phyloP scores from a whole-genome alignment of 2,113 vertebrate genomes.

The Tichodroma muraria region DNA sequence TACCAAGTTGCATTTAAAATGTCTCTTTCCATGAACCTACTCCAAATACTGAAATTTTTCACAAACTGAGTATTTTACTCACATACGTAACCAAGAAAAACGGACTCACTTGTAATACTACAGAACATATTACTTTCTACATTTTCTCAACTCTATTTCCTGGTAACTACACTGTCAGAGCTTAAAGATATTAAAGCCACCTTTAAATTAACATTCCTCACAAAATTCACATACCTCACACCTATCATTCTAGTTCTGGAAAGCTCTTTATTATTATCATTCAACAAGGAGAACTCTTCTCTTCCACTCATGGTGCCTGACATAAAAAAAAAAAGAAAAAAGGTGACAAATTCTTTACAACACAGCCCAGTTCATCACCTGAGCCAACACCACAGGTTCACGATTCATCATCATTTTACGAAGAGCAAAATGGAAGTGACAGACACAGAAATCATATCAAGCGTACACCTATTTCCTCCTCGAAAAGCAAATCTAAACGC shows the following conservation, averaged over 20 bases:
- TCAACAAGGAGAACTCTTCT: neutral
- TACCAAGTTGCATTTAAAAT: neutral
- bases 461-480: accelerated
- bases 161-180: neutral
- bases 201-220: too few species aligned
- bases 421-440: accelerated
- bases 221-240: slow-evolving; percentile 19
- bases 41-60: neutral
- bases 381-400: neutral
- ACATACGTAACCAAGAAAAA: accelerated
- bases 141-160: neutral
- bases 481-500: accelerated
- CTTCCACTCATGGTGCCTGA: neutral
- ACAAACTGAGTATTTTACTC: neutral
- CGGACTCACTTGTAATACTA: accelerated
- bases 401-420: accelerated
- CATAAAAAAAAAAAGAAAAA: neutral
- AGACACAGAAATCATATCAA: accelerated
- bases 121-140: neutral
- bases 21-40: neutral
- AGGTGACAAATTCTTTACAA: neutral
- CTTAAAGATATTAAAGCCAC: neutral
- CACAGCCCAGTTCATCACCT: neutral
- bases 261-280: neutral
- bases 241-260: neutral